These are phyloP conservation scores for Microtus montanus DNA, from an alignment of 2,113 vertebrate species.

Conservation along the genomic window DNA sequence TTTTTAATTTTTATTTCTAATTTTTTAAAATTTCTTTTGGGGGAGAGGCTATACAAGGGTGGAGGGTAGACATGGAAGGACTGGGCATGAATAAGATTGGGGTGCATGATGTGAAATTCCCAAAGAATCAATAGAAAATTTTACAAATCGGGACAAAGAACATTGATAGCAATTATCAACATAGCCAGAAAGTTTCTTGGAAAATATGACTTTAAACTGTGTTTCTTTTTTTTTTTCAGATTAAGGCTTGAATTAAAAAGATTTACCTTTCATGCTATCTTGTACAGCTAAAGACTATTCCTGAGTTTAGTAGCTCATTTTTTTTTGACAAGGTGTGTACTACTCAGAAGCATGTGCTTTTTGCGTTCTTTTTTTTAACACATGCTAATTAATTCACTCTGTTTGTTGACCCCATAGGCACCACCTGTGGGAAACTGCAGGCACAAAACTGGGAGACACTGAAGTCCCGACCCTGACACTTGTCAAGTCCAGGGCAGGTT, in stretches of 20 bases:
- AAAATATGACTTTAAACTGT: background rate
- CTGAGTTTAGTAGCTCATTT: background rate
- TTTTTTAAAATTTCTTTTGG: background rate
- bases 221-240: background rate
- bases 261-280: background rate
- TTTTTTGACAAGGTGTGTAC: background rate
- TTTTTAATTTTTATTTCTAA: background rate
- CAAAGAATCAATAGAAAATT: background rate
- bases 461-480: background rate
- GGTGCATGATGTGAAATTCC: background rate
- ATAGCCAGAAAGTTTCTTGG: background rate
- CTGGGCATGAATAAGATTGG: background rate
- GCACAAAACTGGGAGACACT: background rate
- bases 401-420: background rate
- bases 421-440: background rate
- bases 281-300: background rate
- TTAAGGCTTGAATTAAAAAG: background rate
- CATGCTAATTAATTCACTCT: constrained; percentile 10
- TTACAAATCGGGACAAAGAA: background rate
- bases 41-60: background rate
- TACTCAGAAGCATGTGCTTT: background rate
- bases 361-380: background rate
- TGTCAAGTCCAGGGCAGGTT: constrained; percentile 41
- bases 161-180: background rate
- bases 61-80: background rate